Percentiles rank a stretch among this genome's conserved stretches.
Evolutionary conservation across 2,797 vertebrate species (phyloP).

Genomic region (Gallinago nigripennis): DNA sequence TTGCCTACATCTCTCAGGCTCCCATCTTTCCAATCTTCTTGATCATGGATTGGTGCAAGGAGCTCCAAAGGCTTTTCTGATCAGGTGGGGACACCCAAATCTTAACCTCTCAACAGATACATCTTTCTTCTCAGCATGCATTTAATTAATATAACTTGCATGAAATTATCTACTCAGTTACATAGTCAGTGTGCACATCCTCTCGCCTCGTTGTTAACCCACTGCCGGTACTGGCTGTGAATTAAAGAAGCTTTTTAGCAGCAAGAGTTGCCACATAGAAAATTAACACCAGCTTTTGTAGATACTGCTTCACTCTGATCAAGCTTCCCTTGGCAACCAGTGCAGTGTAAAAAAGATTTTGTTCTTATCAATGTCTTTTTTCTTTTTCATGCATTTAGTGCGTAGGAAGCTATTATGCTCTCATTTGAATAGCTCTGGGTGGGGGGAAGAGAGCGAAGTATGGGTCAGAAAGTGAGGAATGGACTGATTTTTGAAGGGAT

Average conservation of each 20-base stretch:
- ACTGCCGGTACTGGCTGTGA: not conserved
- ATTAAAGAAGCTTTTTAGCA: conserved; percentile 47
- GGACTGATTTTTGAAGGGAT: not conserved
- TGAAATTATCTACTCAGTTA: conserved; percentile 41
- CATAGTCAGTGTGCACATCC: not conserved
- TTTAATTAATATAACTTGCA: conserved; percentile 15
- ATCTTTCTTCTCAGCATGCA: conserved; percentile 24
- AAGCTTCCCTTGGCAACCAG: conserved; percentile 50
- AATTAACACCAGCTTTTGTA: conserved; percentile 48
- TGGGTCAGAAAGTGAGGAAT: conserved; percentile 27
- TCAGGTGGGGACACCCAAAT: not conserved
- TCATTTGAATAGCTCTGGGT: conserved; percentile 12
- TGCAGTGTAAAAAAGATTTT: conserved; percentile 20
- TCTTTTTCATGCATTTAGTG: not conserved
- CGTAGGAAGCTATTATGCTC: conserved; percentile 18
- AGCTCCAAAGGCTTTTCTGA: not conserved
- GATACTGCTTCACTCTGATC: conserved; percentile 26
- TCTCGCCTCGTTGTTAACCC: conserved; percentile 1
- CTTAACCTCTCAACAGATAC: not conserved
- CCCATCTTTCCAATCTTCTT: not conserved
- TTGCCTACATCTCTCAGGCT: not conserved
- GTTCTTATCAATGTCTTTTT: conserved; percentile 50
- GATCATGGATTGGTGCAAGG: not conserved
- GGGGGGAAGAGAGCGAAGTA: not conserved
- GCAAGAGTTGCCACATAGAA: conserved; percentile 33